A percentile compares a stretch with the other conserved stretches of the same genome.
Conservation (phyloP, 2,113 vertebrate genomes). For the Indicator indicator region DNA sequence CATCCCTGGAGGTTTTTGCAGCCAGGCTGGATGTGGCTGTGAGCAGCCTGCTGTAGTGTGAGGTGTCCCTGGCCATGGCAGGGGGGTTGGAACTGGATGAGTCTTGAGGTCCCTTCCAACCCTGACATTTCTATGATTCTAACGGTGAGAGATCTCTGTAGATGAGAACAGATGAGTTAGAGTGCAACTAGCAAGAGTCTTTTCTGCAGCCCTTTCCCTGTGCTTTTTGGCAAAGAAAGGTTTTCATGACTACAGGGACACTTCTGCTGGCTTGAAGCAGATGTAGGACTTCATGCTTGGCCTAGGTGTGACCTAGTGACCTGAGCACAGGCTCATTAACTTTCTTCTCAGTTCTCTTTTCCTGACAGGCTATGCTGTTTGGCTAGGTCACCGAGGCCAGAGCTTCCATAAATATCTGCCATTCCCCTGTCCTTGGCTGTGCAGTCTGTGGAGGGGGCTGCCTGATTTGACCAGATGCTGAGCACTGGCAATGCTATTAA, state of each 20-base stretch:
- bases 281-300: background rate
- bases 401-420: background rate
- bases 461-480: constrained; percentile 18
- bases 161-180: background rate
- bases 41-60: too few relatives aligned
- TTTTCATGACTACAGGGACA: background rate
- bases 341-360: constrained; percentile 1
- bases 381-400: background rate
- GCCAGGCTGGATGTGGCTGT: too few relatives aligned
- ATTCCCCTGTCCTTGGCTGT: background rate
- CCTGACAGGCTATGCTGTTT: background rate
- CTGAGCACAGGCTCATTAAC: background rate
- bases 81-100: too few relatives aligned
- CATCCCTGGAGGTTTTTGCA: too few relatives aligned
- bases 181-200: background rate
- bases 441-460: background rate
- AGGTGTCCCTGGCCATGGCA: too few relatives aligned
- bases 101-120: too few relatives aligned
- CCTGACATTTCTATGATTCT: background rate
- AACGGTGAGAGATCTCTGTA: background rate
- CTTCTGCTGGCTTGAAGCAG: background rate
- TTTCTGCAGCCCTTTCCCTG: background rate
- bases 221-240: background rate
- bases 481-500: background rate
- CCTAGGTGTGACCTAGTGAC: background rate